Conservation (phyloP, 1,140 invertebrate genomes). For the Aphidius ervi region DNA sequence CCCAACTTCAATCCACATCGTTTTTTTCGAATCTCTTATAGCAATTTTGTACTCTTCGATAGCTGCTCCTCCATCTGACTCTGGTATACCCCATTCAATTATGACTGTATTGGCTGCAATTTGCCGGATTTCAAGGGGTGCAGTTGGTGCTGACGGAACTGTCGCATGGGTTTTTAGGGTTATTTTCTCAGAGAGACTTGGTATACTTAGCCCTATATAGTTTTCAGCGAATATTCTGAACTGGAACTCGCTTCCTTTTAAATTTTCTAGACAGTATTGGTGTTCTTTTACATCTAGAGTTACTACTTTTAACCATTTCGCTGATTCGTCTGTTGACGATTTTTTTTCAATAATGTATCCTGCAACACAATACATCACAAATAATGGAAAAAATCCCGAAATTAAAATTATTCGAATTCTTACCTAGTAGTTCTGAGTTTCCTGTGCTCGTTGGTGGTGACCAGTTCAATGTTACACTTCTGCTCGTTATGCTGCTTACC, state of each 20-base stretch:
- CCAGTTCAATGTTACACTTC: conserved; percentile 84
- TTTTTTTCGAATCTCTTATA: conserved; percentile 84
- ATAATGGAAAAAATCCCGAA: background rate
- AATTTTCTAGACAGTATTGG: conserved; percentile 77
- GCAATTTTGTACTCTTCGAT: conserved; percentile 89
- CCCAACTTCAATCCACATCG: conserved; percentile 95
- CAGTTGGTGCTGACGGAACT: conserved; percentile 84
- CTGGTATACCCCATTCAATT: conserved; percentile 90
- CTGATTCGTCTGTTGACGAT: conserved; percentile 60
- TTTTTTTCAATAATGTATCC: conserved; percentile 93
- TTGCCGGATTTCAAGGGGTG: conserved; percentile 78
- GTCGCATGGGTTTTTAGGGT: conserved; percentile 91
- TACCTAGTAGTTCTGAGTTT: conserved; percentile 80
- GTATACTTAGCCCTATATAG: conserved; percentile 75
- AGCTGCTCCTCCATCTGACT: conserved; percentile 88
- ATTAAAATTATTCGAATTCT: conserved; percentile 18
- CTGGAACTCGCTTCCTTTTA: conserved; percentile 84
- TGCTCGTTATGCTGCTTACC: conserved; percentile 75
- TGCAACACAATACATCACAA: conserved; percentile 34
- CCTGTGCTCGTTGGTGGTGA: conserved; percentile 77
- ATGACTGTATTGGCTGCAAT: conserved; percentile 78
- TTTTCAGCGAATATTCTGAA: conserved; percentile 94
- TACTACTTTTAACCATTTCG: conserved; percentile 82
- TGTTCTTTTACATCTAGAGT: conserved; percentile 75
- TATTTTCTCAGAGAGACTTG: conserved; percentile 74